Evolutionary conservation across 2,113 vertebrate species (phyloP), one percentile per base, ranked within the genome.

Genomic region (Mastomys coucha): DNA sequence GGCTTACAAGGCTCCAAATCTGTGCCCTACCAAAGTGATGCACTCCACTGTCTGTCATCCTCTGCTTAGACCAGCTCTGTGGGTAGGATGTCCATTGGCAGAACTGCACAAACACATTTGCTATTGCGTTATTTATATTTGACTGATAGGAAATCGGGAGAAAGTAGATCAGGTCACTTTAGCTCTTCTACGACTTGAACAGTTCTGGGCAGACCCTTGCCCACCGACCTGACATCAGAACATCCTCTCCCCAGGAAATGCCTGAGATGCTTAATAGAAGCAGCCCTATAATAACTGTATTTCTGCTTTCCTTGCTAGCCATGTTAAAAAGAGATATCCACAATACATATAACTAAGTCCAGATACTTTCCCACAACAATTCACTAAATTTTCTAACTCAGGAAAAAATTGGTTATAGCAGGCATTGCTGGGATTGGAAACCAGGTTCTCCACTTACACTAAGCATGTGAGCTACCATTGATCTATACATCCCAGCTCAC

Each of bases 181-280:
- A 93, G 70, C 12, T 96, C 1, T 12, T 26, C 76, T 89, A 87
- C 39, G 7, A 36, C 2, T 7, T 81, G 63, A 91, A 53, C 91
- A 87, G 67, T 96, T 93, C 75, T 88, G 95, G 53, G 49, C 70
- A 92, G 63, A 88, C 8, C 19, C 88, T 11, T 63, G 45, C 5
- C 39, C 36, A 76, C 24, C 82, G 86, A 91, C 65, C 31, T 82
- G 28, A 95, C 86, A 28, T 91, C 33, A 93, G 85, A 91, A 45
- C 16, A 89, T 82, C 65, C 53, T 82, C 13, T 87, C 78, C 51
- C 13, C 70, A 69, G 75, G 31, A 76, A 72, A 28, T 77, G 9
- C 67, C 87, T 33, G 69, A 93, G 17, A 82, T 17, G 22, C 73
- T 92, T 92, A 85, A 51, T 51, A 42, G n/a, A 89, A 90, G 84